Conservation (phyloP, 2,797 vertebrate species). For the Lepilemur septentrionalis region DNA sequence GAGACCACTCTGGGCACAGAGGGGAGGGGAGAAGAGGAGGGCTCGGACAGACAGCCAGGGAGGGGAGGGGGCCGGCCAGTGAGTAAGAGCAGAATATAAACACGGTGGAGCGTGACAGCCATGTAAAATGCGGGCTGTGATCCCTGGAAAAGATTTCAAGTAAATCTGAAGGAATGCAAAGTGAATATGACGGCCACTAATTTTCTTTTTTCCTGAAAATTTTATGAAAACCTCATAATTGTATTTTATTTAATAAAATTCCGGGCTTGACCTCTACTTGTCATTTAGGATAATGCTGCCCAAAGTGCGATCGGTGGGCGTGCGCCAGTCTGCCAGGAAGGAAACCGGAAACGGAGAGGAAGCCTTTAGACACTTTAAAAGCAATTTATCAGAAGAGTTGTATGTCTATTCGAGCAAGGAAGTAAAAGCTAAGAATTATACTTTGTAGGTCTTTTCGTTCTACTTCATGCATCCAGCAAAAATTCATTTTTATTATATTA, state of each 20-base stretch:
- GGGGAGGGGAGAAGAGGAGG: not conserved
- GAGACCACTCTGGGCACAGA: not conserved
- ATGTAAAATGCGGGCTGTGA: rapidly evolving
- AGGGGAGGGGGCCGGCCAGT: not conserved
- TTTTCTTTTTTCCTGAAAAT: not conserved
- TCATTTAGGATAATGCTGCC: not conserved
- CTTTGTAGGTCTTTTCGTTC: not conserved
- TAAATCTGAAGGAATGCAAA: not conserved
- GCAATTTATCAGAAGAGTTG: not conserved
- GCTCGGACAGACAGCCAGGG: not conserved
- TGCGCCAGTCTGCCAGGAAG: not conserved
- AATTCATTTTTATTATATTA: not conserved
- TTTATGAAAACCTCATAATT: not conserved
- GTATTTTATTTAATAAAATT: not conserved
- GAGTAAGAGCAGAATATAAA: not conserved
- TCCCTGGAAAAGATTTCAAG: not conserved
- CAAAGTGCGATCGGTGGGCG: not conserved
- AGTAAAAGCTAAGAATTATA: not conserved
- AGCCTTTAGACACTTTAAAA: not conserved
- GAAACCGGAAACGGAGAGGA: not conserved
- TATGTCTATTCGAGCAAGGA: not conserved
- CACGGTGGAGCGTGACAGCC: rapidly evolving
- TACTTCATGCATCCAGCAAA: not conserved
- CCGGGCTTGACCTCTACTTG: not conserved
- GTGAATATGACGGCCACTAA: not conserved